A percentile compares a stretch with the other conserved stretches of the same genome.
phyloP scores from a whole-genome alignment of 2,797 vertebrate species.

The Danio choprae region DNA sequence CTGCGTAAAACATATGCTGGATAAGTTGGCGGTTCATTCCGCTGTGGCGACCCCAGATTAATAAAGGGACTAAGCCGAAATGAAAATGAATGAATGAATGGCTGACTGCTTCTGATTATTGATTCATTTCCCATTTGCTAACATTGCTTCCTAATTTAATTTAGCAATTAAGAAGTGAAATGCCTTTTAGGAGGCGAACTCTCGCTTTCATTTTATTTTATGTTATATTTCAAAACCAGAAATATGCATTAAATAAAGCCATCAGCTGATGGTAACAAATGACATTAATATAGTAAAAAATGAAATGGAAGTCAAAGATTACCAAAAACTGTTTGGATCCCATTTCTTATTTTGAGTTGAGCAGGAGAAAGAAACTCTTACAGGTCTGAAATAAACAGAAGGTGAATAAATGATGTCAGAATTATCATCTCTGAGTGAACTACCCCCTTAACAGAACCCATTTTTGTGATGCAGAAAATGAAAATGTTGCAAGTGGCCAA shows the following conservation, averaged over 20 bases:
- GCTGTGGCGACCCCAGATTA: no score
- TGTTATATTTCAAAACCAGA: not conserved
- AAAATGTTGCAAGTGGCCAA: not conserved
- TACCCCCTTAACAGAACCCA: not conserved
- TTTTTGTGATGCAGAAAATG: not conserved
- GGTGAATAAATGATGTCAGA: not conserved
- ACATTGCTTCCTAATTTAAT: conserved; percentile 33
- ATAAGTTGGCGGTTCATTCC: no score
- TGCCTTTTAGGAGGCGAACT: not conserved
- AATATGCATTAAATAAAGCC: no score
- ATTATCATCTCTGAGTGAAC: no score
- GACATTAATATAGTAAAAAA: no score
- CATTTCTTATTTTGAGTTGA: not conserved
- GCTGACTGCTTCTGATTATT: conserved; percentile 32
- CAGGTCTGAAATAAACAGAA: not conserved
- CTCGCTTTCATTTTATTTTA: not conserved
- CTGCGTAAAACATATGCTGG: no score
- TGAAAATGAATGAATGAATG: no score
- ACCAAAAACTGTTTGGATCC: no score
- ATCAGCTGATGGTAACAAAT: no score
- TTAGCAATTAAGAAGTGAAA: conserved; percentile 17
- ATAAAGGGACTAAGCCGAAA: no score
- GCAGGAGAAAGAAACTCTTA: no score
- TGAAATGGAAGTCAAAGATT: no score
- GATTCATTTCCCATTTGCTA: conserved; percentile 34